phyloP scores from a whole-genome alignment of 2,888 invertebrate species.

The Electrophaes corylata region DNA sequence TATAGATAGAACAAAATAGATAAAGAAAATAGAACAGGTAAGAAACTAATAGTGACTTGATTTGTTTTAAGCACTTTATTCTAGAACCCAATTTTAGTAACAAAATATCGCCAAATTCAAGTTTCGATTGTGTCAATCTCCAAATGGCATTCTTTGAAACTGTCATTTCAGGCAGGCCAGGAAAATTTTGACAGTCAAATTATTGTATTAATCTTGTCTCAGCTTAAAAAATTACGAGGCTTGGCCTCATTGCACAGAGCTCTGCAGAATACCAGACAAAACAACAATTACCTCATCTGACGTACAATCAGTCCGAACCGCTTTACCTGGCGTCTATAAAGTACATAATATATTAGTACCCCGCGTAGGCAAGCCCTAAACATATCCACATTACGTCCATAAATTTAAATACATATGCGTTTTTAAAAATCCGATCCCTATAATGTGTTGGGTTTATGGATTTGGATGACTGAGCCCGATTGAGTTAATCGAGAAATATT shows the following conservation, averaged over 20 bases:
- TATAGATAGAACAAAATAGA: too few species aligned
- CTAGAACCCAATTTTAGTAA: too few species aligned
- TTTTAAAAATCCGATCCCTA: conserved; percentile 30
- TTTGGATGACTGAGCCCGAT: conserved; percentile 11
- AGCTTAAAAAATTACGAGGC: too few species aligned
- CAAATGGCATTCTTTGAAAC: too few species aligned
- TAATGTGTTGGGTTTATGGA: conserved; percentile 37
- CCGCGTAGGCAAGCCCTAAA: conserved; percentile 27
- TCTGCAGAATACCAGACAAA: conserved; percentile 3
- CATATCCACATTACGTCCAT: conserved; percentile 25
- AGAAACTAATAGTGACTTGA: too few species aligned
- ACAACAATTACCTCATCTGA: conserved; percentile 8
- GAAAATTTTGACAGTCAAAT: too few species aligned
- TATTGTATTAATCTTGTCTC: too few species aligned
- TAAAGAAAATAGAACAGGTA: too few species aligned
- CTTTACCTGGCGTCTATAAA: conserved; percentile 22
- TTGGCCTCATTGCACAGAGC: not conserved
- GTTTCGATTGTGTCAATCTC: too few species aligned
- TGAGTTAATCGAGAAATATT: conserved; percentile 20
- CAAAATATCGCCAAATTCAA: too few species aligned
- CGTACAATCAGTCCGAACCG: conserved; percentile 14
- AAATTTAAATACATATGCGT: conserved; percentile 32
- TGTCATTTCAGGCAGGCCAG: too few species aligned
- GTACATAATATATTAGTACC: conserved; percentile 15
- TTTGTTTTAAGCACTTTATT: too few species aligned